Conservation (phyloP, 2,113 vertebrate genomes). For the Eira barbara region DNA sequence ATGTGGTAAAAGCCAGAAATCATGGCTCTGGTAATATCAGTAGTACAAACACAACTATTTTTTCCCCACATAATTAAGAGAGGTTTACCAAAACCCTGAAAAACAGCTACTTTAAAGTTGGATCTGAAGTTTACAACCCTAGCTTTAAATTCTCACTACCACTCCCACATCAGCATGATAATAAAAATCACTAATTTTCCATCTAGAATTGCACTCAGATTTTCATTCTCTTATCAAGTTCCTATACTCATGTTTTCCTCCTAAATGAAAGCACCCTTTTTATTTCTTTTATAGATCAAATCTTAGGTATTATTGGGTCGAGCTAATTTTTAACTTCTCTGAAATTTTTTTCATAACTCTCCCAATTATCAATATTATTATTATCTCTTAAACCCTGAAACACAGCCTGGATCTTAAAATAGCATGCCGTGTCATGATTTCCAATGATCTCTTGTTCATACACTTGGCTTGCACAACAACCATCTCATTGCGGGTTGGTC, state of each 20-base stretch:
- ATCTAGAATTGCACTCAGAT: neutral
- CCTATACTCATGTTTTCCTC: neutral
- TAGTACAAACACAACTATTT: neutral
- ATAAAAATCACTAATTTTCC: neutral
- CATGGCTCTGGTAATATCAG: neutral
- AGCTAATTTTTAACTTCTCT: neutral
- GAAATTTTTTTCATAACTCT: neutral
- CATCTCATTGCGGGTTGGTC: neutral
- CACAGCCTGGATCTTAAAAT: neutral
- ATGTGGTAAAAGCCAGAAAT: neutral
- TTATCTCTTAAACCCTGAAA: neutral
- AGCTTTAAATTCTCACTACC: neutral
- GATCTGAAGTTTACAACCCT: neutral
- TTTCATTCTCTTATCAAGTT: neutral
- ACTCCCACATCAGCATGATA: neutral
- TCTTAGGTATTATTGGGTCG: neutral
- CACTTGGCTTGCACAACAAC: neutral
- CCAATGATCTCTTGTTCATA: neutral
- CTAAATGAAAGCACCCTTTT: neutral
- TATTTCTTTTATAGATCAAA: neutral
- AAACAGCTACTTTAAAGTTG: neutral
- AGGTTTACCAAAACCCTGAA: neutral
- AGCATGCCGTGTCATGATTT: neutral
- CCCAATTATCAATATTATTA: neutral
- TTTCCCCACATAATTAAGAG: neutral